Conservation (phyloP, 2,888 invertebrate genomes). For the Tachystola acroxantha region DNA sequence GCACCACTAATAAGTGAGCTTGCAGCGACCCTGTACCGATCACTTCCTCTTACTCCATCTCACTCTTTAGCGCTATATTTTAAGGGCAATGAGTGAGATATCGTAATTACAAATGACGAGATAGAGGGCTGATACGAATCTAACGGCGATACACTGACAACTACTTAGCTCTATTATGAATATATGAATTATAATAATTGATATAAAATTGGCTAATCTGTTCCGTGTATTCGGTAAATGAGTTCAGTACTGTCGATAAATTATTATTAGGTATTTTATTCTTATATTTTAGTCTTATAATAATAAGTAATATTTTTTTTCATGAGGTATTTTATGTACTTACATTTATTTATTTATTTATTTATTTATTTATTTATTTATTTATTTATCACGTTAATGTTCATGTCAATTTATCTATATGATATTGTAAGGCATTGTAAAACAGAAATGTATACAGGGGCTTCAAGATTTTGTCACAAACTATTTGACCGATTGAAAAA, state of each 20-base stretch:
- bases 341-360: too few species aligned
- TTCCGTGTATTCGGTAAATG: background rate
- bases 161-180: background rate
- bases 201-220: background rate
- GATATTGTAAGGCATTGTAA: too few species aligned
- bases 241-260: slow-evolving; percentile 9
- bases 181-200: background rate
- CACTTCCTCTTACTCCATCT: background rate
- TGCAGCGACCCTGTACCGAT: slow-evolving; percentile 26
- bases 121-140: background rate
- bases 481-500: too few species aligned
- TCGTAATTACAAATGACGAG: background rate
- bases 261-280: too few species aligned
- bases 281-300: too few species aligned
- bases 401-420: too few species aligned
- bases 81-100: background rate
- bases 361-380: too few species aligned
- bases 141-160: background rate
- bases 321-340: too few species aligned
- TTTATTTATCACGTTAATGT: too few species aligned
- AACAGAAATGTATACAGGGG: too few species aligned
- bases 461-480: too few species aligned
- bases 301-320: too few species aligned
- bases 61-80: background rate
- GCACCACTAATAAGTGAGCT: slow-evolving; percentile 19